Evolutionary conservation across 2,797 vertebrate species (phyloP).

Genomic region (Amniataba percoides): DNA sequence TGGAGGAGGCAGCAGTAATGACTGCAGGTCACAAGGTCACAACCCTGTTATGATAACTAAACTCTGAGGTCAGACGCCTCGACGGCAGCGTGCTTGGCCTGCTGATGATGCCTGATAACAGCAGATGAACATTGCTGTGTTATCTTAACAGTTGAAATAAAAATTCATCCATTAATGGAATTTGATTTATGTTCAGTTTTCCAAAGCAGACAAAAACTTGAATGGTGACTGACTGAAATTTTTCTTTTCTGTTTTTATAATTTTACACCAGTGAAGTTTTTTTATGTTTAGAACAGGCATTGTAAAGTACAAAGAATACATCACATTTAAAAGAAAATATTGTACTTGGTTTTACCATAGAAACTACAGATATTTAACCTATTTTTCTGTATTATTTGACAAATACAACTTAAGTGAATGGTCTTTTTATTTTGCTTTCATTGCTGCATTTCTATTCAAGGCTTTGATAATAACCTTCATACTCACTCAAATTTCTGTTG

Average conservation of each 20-base stretch:
- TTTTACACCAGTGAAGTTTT: background rate
- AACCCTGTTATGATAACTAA: constrained; percentile 79
- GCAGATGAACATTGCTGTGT: constrained; percentile 48
- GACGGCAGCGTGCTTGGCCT: constrained; percentile 33
- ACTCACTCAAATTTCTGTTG: background rate
- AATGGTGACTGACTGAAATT: background rate
- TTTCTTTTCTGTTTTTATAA: too few species aligned
- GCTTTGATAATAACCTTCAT: background rate
- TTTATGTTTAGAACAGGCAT: background rate
- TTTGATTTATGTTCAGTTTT: constrained; percentile 9
- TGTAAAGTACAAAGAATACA: background rate
- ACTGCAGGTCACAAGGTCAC: constrained; percentile 71
- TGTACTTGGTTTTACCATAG: background rate
- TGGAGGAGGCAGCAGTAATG: constrained; percentile 75
- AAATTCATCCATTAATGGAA: constrained; percentile 31
- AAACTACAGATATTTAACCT: background rate
- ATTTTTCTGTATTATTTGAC: background rate
- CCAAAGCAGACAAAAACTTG: background rate
- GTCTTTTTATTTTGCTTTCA: background rate
- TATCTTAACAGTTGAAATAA: constrained; percentile 47
- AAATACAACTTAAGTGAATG: background rate
- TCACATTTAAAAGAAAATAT: background rate
- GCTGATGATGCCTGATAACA: constrained; percentile 66
- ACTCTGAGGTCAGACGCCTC: constrained; percentile 67
- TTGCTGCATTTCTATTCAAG: background rate